phyloP scores from a whole-genome alignment of 2,797 vertebrate species.

The Myotis daubentonii region DNA sequence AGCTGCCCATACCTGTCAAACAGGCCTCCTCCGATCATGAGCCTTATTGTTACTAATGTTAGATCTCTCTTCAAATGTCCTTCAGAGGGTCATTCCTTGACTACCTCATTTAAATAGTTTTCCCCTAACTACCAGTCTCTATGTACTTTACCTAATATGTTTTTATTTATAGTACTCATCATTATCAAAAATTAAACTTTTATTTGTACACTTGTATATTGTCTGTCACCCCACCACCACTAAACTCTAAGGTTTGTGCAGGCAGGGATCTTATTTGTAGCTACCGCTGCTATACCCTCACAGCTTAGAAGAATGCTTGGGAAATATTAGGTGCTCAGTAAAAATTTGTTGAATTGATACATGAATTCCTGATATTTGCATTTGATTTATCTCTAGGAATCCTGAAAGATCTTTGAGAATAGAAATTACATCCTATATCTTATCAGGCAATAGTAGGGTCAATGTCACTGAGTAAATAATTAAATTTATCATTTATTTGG shows the following conservation, averaged over 20 bases:
- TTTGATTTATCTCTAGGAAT: background rate
- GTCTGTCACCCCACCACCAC: background rate
- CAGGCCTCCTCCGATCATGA: too few species aligned
- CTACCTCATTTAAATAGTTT: background rate
- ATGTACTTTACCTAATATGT: background rate
- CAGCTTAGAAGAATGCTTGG: background rate
- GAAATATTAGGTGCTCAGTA: background rate
- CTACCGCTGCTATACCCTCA: background rate
- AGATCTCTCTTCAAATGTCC: background rate
- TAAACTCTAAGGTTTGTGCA: background rate
- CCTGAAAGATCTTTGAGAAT: background rate
- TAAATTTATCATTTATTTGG: background rate
- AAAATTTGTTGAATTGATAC: background rate
- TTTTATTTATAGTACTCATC: background rate
- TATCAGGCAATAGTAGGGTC: background rate
- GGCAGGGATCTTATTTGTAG: background rate
- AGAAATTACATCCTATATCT: background rate
- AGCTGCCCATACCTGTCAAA: too few species aligned
- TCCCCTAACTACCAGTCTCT: background rate
- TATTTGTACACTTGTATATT: background rate
- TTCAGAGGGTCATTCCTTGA: background rate
- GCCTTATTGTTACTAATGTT: too few species aligned
- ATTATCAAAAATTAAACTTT: background rate
- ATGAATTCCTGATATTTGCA: background rate
- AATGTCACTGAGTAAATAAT: slow-evolving; percentile 26